A percentile compares a stretch with the other conserved stretches of the same genome.
phyloP scores from a whole-genome alignment of 2,797 vertebrate species.

The Natrix natrix region DNA sequence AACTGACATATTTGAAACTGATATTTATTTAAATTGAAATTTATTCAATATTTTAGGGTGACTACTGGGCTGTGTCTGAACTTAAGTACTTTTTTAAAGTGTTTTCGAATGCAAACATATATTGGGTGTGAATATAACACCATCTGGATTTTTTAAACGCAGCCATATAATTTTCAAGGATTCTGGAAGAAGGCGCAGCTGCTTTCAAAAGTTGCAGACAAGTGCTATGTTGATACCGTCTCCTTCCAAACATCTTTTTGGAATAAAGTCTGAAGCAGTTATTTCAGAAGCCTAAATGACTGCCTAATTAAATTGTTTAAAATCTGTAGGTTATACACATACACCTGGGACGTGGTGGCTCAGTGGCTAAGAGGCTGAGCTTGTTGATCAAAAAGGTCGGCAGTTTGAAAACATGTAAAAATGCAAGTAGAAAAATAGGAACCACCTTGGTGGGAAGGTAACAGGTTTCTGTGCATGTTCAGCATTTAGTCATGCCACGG shows the following conservation, averaged over 20 bases:
- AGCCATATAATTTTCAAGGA: background rate
- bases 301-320: background rate
- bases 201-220: background rate
- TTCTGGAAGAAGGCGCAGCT: background rate
- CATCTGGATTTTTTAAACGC: background rate
- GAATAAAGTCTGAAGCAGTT: background rate
- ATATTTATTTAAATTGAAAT: background rate
- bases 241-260: background rate
- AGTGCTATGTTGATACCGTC: background rate
- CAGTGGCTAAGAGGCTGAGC: too few relatives aligned
- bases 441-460: too few relatives aligned
- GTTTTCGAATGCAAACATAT: background rate
- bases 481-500: too few relatives aligned
- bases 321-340: background rate
- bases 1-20: background rate
- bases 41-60: background rate
- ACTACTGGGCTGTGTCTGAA: background rate
- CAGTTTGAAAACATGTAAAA: too few relatives aligned
- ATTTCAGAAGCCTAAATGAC: background rate
- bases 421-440: too few relatives aligned
- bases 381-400: too few relatives aligned
- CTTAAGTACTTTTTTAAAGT: background rate
- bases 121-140: background rate
- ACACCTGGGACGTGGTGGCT: too few relatives aligned
- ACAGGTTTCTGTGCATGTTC: too few relatives aligned